These are phyloP conservation scores for Coturnix japonica DNA, from an alignment of 2,113 vertebrate species.

Conservation along the genomic window DNA sequence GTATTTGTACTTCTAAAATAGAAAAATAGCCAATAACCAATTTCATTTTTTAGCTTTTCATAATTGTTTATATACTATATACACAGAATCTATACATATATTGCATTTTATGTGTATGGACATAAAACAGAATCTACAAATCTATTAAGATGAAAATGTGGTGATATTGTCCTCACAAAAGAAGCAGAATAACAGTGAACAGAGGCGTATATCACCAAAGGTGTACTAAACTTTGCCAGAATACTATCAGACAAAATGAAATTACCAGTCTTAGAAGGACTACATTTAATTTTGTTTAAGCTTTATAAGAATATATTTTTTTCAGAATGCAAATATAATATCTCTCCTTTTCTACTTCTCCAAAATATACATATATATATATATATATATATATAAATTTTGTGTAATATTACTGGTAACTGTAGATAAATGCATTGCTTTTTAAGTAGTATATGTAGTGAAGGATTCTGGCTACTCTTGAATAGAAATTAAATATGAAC, in stretches of 20 bases:
- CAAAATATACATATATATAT: too few relatives aligned
- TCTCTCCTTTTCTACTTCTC: neutral
- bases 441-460: neutral
- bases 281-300: neutral
- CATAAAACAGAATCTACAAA: neutral
- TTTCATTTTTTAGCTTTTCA: too few relatives aligned
- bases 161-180: neutral
- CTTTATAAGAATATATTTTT: neutral
- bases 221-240: neutral
- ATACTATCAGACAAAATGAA: neutral
- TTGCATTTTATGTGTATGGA: too few relatives aligned
- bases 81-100: too few relatives aligned
- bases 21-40: too few relatives aligned
- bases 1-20: too few relatives aligned
- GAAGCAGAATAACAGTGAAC: neutral
- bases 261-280: neutral
- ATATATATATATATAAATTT: too few relatives aligned
- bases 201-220: neutral
- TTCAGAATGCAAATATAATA: neutral
- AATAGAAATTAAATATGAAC: neutral
- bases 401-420: neutral
- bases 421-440: neutral
- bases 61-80: too few relatives aligned
- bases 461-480: neutral
- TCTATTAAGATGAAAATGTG: neutral